Percentiles rank a stretch among this genome's conserved stretches.
These are phyloP conservation scores for Pegoplata infirma DNA, from an alignment of 2,888 invertebrate genomes.

Conservation along the genomic window DNA sequence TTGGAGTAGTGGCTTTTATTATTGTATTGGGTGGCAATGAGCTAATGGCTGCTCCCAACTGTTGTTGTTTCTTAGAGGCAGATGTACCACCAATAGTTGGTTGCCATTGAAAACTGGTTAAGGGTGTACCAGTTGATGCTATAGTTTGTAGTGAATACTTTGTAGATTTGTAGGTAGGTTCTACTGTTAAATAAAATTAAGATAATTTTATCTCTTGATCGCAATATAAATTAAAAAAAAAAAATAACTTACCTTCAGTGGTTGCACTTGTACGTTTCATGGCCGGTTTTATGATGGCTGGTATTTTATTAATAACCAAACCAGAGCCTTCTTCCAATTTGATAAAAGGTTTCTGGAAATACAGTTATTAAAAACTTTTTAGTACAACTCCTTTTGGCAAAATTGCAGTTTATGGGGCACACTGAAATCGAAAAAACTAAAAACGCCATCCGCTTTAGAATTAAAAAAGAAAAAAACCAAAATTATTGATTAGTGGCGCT, in stretches of 20 bases:
- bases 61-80: slow-evolving; percentile 63
- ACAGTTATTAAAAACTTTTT: neutral
- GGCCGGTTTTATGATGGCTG: slow-evolving; percentile 67
- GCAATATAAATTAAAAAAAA: too few species aligned
- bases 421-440: too few species aligned
- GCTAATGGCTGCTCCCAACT: slow-evolving; percentile 71
- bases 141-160: slow-evolving; percentile 71
- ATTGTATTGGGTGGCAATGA: slow-evolving; percentile 73
- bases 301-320: slow-evolving; percentile 69
- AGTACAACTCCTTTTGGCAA: neutral
- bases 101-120: slow-evolving; percentile 67
- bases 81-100: slow-evolving; percentile 59
- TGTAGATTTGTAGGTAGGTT: slow-evolving; percentile 68
- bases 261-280: slow-evolving; percentile 71
- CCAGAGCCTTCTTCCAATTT: slow-evolving; percentile 65
- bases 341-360: slow-evolving; percentile 64
- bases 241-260: slow-evolving; percentile 53
- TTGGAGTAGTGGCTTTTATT: slow-evolving; percentile 70
- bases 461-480: too few species aligned
- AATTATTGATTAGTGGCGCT: too few species aligned
- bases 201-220: too few species aligned
- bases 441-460: too few species aligned
- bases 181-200: slow-evolving; percentile 50
- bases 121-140: slow-evolving; percentile 67
- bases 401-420: too few species aligned